Evolutionary conservation across 2,888 invertebrate species (phyloP).

Genomic region (Rhorus exstirpatorius): DNA sequence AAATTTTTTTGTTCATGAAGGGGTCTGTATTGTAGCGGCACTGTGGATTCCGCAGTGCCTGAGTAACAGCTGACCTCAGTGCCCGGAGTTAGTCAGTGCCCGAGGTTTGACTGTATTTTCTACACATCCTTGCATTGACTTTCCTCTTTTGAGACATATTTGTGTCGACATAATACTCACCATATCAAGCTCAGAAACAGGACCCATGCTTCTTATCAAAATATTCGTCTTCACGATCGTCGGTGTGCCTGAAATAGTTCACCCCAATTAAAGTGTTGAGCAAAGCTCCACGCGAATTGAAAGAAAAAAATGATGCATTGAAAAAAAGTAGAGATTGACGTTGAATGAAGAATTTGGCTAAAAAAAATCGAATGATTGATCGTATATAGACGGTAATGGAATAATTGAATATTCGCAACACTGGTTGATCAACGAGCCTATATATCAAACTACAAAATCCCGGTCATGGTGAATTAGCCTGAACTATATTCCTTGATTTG

Average conservation of each 20-base stretch:
- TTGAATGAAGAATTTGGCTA: slow-evolving; percentile 4
- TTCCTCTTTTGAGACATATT: too few species aligned
- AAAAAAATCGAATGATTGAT: slow-evolving; percentile 10
- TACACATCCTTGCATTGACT: too few species aligned
- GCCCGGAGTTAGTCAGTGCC: too few species aligned
- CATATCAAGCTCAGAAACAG: slow-evolving; percentile 96
- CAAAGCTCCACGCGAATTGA: neutral
- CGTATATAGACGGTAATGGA: neutral
- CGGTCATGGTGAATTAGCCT: neutral
- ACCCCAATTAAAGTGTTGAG: neutral
- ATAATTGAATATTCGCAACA: slow-evolving; percentile 11
- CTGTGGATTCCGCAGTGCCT: too few species aligned
- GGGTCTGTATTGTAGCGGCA: too few species aligned
- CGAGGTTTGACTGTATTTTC: too few species aligned
- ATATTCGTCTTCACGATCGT: slow-evolving; percentile 95
- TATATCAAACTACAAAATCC: neutral
- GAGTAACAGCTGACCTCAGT: too few species aligned
- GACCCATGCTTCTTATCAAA: slow-evolving; percentile 96
- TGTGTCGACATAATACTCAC: slow-evolving; percentile 86
- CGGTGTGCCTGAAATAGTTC: slow-evolving; percentile 89
- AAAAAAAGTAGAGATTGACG: neutral
- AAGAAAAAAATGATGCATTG: neutral
- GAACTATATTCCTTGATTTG: slow-evolving; percentile 14
- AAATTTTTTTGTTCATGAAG: too few species aligned
- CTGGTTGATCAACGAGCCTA: neutral